A percentile compares a stretch with the other conserved stretches of the same genome.
These are phyloP conservation scores for Alloscopus bannaensis DNA, from an alignment of 2,888 invertebrate genomes.

Conservation along the genomic window DNA sequence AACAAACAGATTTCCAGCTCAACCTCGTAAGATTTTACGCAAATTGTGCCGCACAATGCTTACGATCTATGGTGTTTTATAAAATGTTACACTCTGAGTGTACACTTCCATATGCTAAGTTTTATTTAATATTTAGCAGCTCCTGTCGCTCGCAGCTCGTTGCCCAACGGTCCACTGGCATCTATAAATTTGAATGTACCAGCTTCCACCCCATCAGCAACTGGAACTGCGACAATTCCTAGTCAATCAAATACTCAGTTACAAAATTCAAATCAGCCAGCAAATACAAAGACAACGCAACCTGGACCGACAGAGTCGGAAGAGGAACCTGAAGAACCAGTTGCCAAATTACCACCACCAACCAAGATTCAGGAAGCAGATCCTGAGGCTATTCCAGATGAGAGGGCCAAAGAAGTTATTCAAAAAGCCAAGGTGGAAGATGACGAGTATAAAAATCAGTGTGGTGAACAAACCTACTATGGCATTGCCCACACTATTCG, in stretches of 20 bases:
- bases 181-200: not conserved
- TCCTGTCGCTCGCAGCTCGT: constrained; percentile 2
- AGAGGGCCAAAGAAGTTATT: constrained; percentile 73
- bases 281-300: constrained; percentile 31
- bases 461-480: constrained; percentile 78
- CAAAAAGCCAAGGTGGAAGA: constrained; percentile 76
- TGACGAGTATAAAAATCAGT: constrained; percentile 78
- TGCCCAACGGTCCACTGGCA: constrained; percentile 34
- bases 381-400: constrained; percentile 67
- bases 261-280: constrained; percentile 21
- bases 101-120: not conserved
- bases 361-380: constrained; percentile 33
- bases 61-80: not conserved
- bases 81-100: too few relatives aligned
- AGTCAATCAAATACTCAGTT: constrained; percentile 36
- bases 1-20: constrained; percentile 13
- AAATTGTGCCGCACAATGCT: not conserved
- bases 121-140: constrained; percentile 6
- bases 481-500: constrained; percentile 97
- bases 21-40: constrained; percentile 10
- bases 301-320: constrained; percentile 73
- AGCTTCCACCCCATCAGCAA: not conserved
- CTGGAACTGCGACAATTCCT: not conserved
- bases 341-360: constrained; percentile 36
- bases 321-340: constrained; percentile 55